Conservation (phyloP, 2,888 invertebrate genomes). For the Tenthredo distinguenda region DNA sequence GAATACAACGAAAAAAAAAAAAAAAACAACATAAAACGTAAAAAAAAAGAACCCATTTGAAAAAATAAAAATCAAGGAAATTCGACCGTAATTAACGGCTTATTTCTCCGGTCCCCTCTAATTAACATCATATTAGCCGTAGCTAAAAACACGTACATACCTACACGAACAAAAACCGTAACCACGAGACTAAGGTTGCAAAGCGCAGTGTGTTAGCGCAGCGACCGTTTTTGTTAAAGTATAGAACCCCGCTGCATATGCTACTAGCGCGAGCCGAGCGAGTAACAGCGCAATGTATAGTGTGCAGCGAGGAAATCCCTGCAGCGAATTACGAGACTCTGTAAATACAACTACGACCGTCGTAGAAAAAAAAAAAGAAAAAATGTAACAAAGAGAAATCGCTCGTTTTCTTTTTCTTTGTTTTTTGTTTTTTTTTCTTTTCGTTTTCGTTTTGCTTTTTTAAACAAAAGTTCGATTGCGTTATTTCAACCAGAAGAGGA, state of each 20-base stretch:
- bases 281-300: neutral
- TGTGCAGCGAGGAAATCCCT: constrained; percentile 3
- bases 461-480: constrained; percentile 20
- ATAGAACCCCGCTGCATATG: neutral
- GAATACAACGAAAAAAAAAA: neutral
- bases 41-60: neutral
- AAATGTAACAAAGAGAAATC: constrained; percentile 15
- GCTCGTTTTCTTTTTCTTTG: neutral
- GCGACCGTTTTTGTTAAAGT: constrained; percentile 9
- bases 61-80: constrained; percentile 33
- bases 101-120: constrained; percentile 23
- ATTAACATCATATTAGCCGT: constrained; percentile 24
- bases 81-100: constrained; percentile 44
- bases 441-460: neutral
- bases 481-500: constrained; percentile 19
- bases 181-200: neutral
- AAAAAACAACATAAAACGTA: neutral
- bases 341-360: neutral
- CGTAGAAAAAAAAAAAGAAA: neutral
- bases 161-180: neutral
- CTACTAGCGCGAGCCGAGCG: neutral
- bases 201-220: neutral
- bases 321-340: neutral
- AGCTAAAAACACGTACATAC: neutral
- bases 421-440: neutral